Base-by-base conservation (phyloP, 1,140 invertebrate species). In the Diorhabda elongata region DNA sequence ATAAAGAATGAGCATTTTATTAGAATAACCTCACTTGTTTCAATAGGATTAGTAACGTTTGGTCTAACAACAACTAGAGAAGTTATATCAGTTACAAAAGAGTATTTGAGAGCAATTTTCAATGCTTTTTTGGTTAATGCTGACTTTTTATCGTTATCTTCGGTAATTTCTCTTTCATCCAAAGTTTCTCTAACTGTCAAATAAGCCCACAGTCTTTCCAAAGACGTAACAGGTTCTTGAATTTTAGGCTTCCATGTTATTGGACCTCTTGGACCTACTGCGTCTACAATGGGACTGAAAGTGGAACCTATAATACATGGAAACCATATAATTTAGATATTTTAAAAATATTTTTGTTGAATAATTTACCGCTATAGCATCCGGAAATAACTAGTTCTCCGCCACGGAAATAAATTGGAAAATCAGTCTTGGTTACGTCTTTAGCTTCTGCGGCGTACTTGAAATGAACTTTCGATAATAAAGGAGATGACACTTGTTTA, bases 11-110 rank as follows among this genome's bases (percentile, higher is more conserved):
- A 26, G 26, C 26, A 26, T 26, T 26, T 26, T 26, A 26, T 26
- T 26, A 26, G 26, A 26, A 26, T 26, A 26, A 26, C 26, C 26
- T 60, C 58, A 61, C 41, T 42, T 61, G 42, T 7, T 3, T 42
- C 3, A 3, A 61, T 61, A 3, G 65, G 8, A 11, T 47, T 52
- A 4, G 72, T 75, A 43, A 59, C 47, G 70, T 85, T 86, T 2
- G 89, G 88, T 74, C 89, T 90, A 3, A 89, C 88, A 3, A 90
- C 89, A 8, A 90, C 87, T 68, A 91, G 79, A 1, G 88, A 90
- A 5, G 89, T 90, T 8, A 90, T 76, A 2, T 88, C 84, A 0
- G 89, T 90, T 2, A 91, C 89, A 77, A 91, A 90, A 5, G 84
- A 84, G 72, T 90, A 90, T 87, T 83, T 81, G 8, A 85, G 75